Conservation (phyloP, 2,888 invertebrate genomes). For the Dugesia japonica region DNA sequence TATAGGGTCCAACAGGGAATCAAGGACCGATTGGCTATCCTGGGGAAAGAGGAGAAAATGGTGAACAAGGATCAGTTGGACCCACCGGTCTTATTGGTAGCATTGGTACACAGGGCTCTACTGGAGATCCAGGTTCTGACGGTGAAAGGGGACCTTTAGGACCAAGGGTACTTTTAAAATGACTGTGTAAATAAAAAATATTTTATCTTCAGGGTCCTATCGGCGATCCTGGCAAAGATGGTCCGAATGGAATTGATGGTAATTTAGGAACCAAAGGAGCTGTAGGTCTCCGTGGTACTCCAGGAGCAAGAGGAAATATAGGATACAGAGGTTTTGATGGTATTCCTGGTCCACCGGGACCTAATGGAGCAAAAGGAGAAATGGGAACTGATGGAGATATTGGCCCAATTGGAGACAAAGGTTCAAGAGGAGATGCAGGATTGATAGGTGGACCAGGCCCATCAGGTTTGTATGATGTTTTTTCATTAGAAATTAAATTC, state of each 20-base stretch:
- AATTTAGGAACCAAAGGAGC: constrained; percentile 14
- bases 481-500: too few relatives aligned
- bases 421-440: neutral
- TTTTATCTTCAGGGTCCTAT: neutral
- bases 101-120: constrained; percentile 6
- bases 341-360: constrained; percentile 13
- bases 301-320: neutral
- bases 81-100: neutral
- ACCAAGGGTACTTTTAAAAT: neutral
- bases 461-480: constrained; percentile 2
- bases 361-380: constrained; percentile 3
- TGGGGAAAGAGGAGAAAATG: constrained; percentile 1
- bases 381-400: constrained; percentile 21
- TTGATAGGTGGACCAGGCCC: neutral
- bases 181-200: neutral
- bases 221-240: constrained; percentile 24
- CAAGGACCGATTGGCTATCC: neutral
- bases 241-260: constrained; percentile 16
- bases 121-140: constrained; percentile 15
- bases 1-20: constrained; percentile 21
- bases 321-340: constrained; percentile 22
- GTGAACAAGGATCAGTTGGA: neutral
- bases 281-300: neutral
- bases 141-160: constrained; percentile 22
- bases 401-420: constrained; percentile 12